Evolutionary conservation across 2,113 vertebrate genomes (phyloP), one percentile per base, ranked within the genome.

Genomic region (Barnardius zonarius): DNA sequence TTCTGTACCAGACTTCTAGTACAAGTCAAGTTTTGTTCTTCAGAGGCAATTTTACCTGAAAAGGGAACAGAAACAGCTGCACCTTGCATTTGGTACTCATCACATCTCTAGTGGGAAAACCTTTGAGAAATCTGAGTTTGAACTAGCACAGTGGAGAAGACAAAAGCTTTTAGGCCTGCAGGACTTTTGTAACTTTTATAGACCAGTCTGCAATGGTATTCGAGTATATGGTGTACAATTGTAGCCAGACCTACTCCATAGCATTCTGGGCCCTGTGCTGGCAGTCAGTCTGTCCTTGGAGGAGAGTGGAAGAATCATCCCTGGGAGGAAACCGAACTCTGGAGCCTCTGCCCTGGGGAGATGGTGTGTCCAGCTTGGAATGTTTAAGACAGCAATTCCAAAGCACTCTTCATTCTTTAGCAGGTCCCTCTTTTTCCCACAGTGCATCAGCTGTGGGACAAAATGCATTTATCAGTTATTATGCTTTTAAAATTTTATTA

Each of bases 181-280:
- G 31, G 41, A 48, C 20, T 63, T 69, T 23, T 39, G n/a, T 63
- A 18, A 22, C 24, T 55, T 31, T 33, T 43, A 31, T 70, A 23
- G 41, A 49, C 6, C 23, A 62, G 48, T 20, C 28, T 48, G 48
- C 30, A 49, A 2, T 17, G 41, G 10, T 25, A 17, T 41, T 25
- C 0, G 5, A 41, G 57, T 7, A 2, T 23, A 13, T 14, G 19
- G n/a, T 28, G 24, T 16, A 9, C 1, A 16, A 16, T 43, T 41
- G n/a, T 20, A 46, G 46, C 54, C 30, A 69, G 46, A 28, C 55
- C 39, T 35, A 2, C 31, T 63, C 64, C 8, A 1, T 5, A 39
- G 46, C 2, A 1, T 31, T 52, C 31, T 24, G 10, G 19, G 8
- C 31, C 43, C 37, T 57, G 35, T 0, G 4, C 24, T 3, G 2